Conservation (phyloP, 2,113 vertebrate genomes). For the Apistogramma diplotaenia region DNA sequence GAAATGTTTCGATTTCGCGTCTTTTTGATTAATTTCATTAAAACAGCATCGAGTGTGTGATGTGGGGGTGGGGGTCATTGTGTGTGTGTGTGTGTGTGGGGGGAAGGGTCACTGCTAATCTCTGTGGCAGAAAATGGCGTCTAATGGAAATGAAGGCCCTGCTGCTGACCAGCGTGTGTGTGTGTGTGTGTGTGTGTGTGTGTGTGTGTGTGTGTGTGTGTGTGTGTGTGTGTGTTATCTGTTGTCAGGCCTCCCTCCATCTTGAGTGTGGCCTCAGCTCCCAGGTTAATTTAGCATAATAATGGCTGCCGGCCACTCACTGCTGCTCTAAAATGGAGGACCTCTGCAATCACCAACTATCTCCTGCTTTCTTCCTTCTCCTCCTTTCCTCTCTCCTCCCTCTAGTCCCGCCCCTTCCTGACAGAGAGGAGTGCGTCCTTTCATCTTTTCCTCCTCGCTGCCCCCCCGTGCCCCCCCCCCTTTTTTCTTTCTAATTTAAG, state of each 20-base stretch:
- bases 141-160: conserved; percentile 75
- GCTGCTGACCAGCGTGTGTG: conserved; percentile 59
- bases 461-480: not conserved
- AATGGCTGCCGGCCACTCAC: conserved; percentile 70
- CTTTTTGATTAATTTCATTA: too few relatives aligned
- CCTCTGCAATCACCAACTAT: conserved; percentile 51
- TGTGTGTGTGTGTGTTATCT: conserved; percentile 71
- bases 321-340: conserved; percentile 73
- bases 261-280: conserved; percentile 71
- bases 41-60: too few relatives aligned
- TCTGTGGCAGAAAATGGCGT: conserved; percentile 75
- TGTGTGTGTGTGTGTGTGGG: conserved; percentile 45
- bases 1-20: too few relatives aligned
- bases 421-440: conserved; percentile 29
- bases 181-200: not conserved
- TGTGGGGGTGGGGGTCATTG: conserved; percentile 27
- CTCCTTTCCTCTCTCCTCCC: conserved; percentile 9
- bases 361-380: conserved; percentile 25
- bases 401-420: conserved; percentile 33
- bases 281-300: conserved; percentile 79
- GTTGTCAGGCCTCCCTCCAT: conserved; percentile 73
- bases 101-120: conserved; percentile 58
- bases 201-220: conserved; percentile 45
- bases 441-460: conserved; percentile 16
- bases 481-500: not conserved